Evolutionary conservation across 2,113 vertebrate genomes (phyloP), one percentile per base, ranked within the genome.

Genomic region (Arvicanthis niloticus): DNA sequence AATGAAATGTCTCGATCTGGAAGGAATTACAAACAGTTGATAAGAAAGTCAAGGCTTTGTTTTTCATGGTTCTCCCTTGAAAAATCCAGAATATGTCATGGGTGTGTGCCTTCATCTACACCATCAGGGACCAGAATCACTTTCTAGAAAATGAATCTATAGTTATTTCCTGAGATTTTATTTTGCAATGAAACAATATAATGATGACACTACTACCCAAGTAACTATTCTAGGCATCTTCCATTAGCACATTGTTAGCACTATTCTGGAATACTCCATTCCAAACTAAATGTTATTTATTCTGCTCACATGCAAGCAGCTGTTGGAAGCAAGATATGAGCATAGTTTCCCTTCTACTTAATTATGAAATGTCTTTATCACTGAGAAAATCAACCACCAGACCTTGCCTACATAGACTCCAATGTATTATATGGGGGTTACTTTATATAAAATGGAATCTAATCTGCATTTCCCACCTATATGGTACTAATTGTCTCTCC

Each of bases 401-500:
- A 5, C 22, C 0, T 11, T 77, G 16, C 29, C 4, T 24, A 37
- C 1, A 9, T 68, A 24, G 4, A 88, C 4, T 87, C 3, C 24
- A 53, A 88, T 17, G n/a, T 17, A 48, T 7, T 62, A 19, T 45
- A 40, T 29, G 13, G 2, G 31, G 4, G 2, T 22, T 65, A 65
- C 21, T 85, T 65, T 53, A 86, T 45, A 37, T 29, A 58, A 76
- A 91, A 75, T 8, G n/a, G 2, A 85, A 24, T 75, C 29, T 91
- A 8, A 1, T 1, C 34, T 89, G 2, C 58, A 40, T 1, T 75
- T 13, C 9, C 90, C 0, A 15, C 4, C 80, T 3, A 7, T n/a
- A 31, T 16, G 15, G 40, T 60, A 75, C n/a, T 62, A 29, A 87
- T 60, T 91, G 26, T 45, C 15, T 84, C 68, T 60, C 29, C 77